These are phyloP conservation scores for Lepus timidus DNA, from an alignment of 2,113 vertebrate species.

Conservation along the genomic window DNA sequence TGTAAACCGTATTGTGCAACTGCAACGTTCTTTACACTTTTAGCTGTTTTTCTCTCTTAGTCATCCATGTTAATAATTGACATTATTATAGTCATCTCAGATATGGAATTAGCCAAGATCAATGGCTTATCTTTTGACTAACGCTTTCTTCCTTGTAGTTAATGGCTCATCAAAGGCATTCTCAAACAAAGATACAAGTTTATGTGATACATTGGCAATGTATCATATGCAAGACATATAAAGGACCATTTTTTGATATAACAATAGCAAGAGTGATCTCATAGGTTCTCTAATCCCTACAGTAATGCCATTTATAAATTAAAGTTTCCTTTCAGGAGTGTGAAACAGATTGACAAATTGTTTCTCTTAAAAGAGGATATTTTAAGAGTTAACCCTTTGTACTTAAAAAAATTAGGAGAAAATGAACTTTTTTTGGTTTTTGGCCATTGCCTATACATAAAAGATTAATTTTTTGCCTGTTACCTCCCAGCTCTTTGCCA, in stretches of 20 bases:
- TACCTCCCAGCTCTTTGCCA: not conserved
- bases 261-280: conserved; percentile 55
- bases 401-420: conserved; percentile 52
- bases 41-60: conserved; percentile 38
- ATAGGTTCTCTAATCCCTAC: conserved; percentile 50
- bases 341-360: not conserved
- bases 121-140: conserved; percentile 56
- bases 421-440: not conserved
- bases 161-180: conserved; percentile 73
- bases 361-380: conserved; percentile 54
- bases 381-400: not conserved
- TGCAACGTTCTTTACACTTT: conserved; percentile 68
- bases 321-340: conserved; percentile 47
- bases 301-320: conserved; percentile 60
- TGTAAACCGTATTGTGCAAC: not conserved
- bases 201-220: conserved; percentile 68
- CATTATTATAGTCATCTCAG: conserved; percentile 73
- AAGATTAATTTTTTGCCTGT: not conserved
- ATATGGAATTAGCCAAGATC: conserved; percentile 74
- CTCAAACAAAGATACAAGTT: conserved; percentile 73
- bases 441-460: not conserved
- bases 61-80: conserved; percentile 76
- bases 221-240: conserved; percentile 45
- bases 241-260: conserved; percentile 65
- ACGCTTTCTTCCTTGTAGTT: conserved; percentile 67